These are phyloP conservation scores for Acrocephalus arundinaceus DNA, from an alignment of 2,113 vertebrate species.

Conservation along the genomic window DNA sequence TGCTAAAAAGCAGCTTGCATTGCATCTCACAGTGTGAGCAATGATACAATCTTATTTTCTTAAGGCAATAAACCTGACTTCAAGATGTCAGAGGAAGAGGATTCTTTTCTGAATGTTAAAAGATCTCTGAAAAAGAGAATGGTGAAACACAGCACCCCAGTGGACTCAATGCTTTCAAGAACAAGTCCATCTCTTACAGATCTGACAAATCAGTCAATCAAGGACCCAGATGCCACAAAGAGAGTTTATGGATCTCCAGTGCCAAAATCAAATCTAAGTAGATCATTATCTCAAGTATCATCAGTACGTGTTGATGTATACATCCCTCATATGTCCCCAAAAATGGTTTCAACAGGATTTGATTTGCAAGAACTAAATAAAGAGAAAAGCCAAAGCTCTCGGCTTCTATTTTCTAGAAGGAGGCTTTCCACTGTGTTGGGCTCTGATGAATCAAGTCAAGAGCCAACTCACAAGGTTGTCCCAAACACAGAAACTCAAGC, in stretches of 20 bases:
- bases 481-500: neutral
- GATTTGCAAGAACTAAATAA: neutral
- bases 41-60: neutral
- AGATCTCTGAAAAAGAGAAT: neutral
- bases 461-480: neutral
- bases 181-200: neutral
- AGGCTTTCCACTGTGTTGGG: conserved; percentile 52
- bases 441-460: conserved; percentile 42
- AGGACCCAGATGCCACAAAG: neutral
- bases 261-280: neutral
- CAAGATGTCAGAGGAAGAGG: conserved; percentile 58
- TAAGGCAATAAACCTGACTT: neutral
- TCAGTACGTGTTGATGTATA: neutral
- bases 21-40: neutral
- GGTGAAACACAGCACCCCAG: conserved; percentile 61
- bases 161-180: neutral
- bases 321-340: neutral
- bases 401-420: neutral
- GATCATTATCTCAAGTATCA: neutral
- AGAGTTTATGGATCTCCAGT: neutral
- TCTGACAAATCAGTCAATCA: neutral
- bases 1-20: neutral
- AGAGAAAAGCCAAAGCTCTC: conserved; percentile 7
- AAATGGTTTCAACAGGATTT: neutral
- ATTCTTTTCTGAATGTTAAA: conserved; percentile 41